Percentiles rank a stretch among this genome's conserved stretches.
Conservation (phyloP, 1,140 invertebrate genomes). For the Prorops nasuta region DNA sequence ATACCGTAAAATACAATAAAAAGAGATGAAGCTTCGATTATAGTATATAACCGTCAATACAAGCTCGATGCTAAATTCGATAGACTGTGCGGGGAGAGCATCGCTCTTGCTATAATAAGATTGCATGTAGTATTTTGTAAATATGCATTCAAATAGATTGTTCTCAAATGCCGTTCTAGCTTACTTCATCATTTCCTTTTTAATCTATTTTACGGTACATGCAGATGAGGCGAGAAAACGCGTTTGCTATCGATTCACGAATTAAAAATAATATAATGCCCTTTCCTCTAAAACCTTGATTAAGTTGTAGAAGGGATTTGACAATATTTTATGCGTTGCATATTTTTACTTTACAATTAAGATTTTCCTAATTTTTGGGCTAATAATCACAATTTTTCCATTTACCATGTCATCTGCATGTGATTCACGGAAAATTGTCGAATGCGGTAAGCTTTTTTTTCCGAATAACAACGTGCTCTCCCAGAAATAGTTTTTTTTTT, state of each 20-base stretch:
- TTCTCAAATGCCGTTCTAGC: no score
- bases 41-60: no score
- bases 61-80: no score
- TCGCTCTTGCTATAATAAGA: no score
- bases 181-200: no score
- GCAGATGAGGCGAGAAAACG: not conserved
- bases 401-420: conserved; percentile 16
- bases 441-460: conserved; percentile 5
- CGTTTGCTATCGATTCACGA: not conserved
- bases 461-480: conserved; percentile 18
- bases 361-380: not conserved
- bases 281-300: not conserved
- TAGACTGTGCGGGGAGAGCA: no score
- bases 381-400: conserved; percentile 1
- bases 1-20: conserved; percentile 1
- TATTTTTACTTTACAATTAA: not conserved
- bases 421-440: conserved; percentile 4
- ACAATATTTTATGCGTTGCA: not conserved
- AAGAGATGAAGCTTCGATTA: no score
- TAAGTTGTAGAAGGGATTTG: not conserved
- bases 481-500: conserved; percentile 15
- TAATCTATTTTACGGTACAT: not conserved
- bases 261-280: not conserved
- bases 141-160: no score
- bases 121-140: no score